Evolutionary conservation across 2,888 invertebrate genomes (phyloP), one percentile per base, ranked within the genome.

Genomic region (Melanophora roralis): DNA sequence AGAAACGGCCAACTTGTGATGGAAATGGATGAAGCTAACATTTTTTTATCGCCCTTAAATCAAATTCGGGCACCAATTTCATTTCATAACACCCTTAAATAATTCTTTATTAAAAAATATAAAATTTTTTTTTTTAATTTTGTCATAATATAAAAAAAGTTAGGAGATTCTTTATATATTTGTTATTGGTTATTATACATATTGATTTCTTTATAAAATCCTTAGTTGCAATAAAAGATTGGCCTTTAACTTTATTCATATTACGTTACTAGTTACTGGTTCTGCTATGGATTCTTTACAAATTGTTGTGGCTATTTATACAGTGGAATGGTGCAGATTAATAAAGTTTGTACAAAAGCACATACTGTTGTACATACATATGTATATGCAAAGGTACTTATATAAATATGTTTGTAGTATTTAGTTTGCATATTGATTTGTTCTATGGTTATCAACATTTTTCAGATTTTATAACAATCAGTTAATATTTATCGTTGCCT

Each of bases 401-500:
- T 45, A 47, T 57, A 53, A 14, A 53, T 53, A 53, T 12, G n/a
- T 36, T 12, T 16, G 16, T 45, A 45, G n/a, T 45, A 14, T 14
- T 16, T 3, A 45, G 16, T 8, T 45, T 27, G 27, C 27, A 27
- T 27, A 27, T 45, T 49, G 64, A n/a, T 51, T 49, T 43, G 36
- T 68, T 68, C 67, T 62, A 67, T 76, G 72, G 76, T 80, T 80
- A 77, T 79, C 74, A 75, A 55, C 75, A 82, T 81, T 81, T 83
- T 83, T 84, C 80, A 82, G 80, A 83, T 83, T 82, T 82, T 82
- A 69, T 43, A 79, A 81, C 82, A 85, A 83, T 87, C 87, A 87
- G 87, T 87, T 86, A 83, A 83, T 82, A 83, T 83, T 86, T 87
- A 87, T 87, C 87, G 82, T 82, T 84, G 79, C 83, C 82, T 81